Conservation (phyloP, 1,140 invertebrate species). For the Anagrus nilaparvatae region DNA sequence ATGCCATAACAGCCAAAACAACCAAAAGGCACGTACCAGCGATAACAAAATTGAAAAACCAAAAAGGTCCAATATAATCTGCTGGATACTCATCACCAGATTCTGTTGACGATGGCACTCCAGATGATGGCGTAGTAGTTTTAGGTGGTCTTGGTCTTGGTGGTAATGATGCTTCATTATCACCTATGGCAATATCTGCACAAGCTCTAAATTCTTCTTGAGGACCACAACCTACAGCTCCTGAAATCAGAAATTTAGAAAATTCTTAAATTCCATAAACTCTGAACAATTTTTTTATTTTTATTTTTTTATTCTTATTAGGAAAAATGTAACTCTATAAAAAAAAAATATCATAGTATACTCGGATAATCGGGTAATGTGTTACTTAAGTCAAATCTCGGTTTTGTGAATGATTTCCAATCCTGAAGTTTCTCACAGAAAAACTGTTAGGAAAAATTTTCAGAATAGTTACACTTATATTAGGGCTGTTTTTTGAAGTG, state of each 20-base stretch:
- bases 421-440: no score
- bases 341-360: no score
- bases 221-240: slow-evolving; percentile 68
- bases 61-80: slow-evolving; percentile 21
- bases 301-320: no score
- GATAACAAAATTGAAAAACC: slow-evolving; percentile 37
- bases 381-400: no score
- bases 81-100: slow-evolving; percentile 15
- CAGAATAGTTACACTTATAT: no score
- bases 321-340: no score
- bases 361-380: no score
- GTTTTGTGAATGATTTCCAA: no score
- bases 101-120: slow-evolving; percentile 13
- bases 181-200: slow-evolving; percentile 66
- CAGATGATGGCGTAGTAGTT: slow-evolving; percentile 17
- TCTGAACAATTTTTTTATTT: no score
- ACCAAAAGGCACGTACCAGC: slow-evolving; percentile 39
- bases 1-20: slow-evolving; percentile 34
- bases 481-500: no score
- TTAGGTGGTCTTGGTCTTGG: slow-evolving; percentile 19
- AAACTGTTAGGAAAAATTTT: no score
- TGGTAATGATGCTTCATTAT: slow-evolving; percentile 29
- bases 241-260: slow-evolving; percentile 20
- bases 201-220: slow-evolving; percentile 83
- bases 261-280: no score